phyloP scores from a whole-genome alignment of 2,113 vertebrate genomes.

The Patagioenas fasciata region DNA sequence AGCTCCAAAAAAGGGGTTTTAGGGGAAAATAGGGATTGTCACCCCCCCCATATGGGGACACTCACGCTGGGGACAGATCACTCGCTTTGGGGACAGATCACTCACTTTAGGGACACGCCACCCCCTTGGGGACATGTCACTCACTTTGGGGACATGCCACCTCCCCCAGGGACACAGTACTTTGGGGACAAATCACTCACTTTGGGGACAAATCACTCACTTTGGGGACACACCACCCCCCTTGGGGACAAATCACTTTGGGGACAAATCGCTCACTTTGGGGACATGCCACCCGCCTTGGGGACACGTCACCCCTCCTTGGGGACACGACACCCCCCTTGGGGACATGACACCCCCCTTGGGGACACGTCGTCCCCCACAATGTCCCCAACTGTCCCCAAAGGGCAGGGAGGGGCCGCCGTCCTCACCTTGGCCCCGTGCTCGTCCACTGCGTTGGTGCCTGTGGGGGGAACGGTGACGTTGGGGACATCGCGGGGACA shows the following conservation, averaged over 20 bases:
- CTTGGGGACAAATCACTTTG: not conserved
- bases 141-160: no score
- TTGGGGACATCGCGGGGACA: fast-evolving
- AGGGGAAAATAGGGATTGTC: no score
- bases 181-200: no score
- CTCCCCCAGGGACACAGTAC: no score
- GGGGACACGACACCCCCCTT: no score
- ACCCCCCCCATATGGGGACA: no score
- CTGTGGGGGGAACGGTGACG: conserved; percentile 44
- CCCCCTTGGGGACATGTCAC: no score
- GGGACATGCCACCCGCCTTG: not conserved
- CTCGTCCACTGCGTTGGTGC: conserved; percentile 87
- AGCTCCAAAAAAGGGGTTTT: not conserved
- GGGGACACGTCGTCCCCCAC: not conserved
- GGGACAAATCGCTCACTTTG: not conserved
- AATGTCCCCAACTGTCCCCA: not conserved
- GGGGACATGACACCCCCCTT: no score
- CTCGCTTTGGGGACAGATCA: no score
- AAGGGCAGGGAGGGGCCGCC: not conserved
- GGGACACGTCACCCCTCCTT: not conserved
- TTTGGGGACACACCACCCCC: no score
- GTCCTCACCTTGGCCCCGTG: conserved; percentile 81
- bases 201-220: not conserved
- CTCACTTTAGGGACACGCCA: no score
- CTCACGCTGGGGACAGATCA: no score